These are phyloP conservation scores for Micrasema longulum DNA, from an alignment of 1,140 invertebrate genomes.

Conservation along the genomic window DNA sequence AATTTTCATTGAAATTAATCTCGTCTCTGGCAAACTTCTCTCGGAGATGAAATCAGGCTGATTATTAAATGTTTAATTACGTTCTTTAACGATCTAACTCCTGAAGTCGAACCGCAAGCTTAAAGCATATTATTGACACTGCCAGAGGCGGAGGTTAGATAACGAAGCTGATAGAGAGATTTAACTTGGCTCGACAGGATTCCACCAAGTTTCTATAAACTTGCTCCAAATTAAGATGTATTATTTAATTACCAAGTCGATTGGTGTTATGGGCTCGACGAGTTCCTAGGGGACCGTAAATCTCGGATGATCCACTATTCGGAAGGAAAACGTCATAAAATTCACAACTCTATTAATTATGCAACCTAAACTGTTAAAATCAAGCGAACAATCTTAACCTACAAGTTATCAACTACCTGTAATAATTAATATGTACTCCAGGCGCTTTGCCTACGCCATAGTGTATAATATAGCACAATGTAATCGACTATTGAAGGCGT, in stretches of 20 bases:
- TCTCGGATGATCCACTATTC: conserved; percentile 3
- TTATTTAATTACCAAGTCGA: conserved; percentile 53
- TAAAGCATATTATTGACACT: conserved; percentile 44
- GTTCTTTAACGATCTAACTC: conserved; percentile 22
- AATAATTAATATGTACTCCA: no score
- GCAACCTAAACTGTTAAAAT: conserved; percentile 1
- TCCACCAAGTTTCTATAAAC: conserved; percentile 50
- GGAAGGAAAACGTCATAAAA: conserved; percentile 22
- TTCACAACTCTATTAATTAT: conserved; percentile 8
- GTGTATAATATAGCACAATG: no score
- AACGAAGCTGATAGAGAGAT: conserved; percentile 48
- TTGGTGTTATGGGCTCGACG: conserved; percentile 30
- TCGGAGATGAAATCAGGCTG: conserved; percentile 11
- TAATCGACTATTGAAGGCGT: no score
- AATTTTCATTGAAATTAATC: conserved; percentile 28
- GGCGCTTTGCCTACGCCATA: no score
- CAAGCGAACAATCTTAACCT: no score
- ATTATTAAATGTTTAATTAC: conserved; percentile 39
- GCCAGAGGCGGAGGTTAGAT: conserved; percentile 29
- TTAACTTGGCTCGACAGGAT: conserved; percentile 49
- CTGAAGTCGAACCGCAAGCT: conserved; percentile 32
- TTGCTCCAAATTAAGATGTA: conserved; percentile 52
- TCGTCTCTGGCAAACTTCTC: conserved; percentile 6
- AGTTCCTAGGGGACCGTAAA: conserved; percentile 27
- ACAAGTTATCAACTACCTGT: no score